phyloP scores from a whole-genome alignment of 2,113 vertebrate genomes.

The Leptodactylus fuscus region DNA sequence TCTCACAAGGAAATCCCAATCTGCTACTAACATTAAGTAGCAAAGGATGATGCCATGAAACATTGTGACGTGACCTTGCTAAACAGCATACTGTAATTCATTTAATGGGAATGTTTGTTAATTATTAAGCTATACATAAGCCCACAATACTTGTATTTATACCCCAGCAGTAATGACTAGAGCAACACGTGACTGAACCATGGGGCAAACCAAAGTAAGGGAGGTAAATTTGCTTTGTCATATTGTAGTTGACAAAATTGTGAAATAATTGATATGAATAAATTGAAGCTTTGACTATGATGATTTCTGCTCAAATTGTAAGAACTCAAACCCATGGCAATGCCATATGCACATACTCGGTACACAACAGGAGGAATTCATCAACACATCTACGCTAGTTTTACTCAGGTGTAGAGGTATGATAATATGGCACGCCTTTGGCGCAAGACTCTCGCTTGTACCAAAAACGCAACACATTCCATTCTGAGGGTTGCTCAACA shows the following conservation, averaged over 20 bases:
- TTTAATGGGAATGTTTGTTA: conserved; percentile 32
- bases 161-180: background rate
- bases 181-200: background rate
- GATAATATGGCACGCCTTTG: too few species aligned
- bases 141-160: background rate
- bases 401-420: too few species aligned
- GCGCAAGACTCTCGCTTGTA: too few species aligned
- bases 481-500: too few species aligned
- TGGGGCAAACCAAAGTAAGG: too few species aligned
- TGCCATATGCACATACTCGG: background rate
- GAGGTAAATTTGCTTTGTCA: too few species aligned
- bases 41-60: background rate
- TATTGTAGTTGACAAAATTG: too few species aligned
- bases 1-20: conserved; percentile 28
- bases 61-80: background rate
- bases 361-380: too few species aligned
- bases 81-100: background rate
- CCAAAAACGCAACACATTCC: too few species aligned
- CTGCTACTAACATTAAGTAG: conserved; percentile 8
- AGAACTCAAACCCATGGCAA: background rate
- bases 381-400: too few species aligned
- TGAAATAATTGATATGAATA: background rate
- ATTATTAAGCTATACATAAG: conserved; percentile 2
- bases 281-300: background rate
- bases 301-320: background rate